Evolutionary conservation across 2,113 vertebrate genomes (phyloP), one percentile per base, ranked within the genome.

Genomic region (Salvelinus namaycush): DNA sequence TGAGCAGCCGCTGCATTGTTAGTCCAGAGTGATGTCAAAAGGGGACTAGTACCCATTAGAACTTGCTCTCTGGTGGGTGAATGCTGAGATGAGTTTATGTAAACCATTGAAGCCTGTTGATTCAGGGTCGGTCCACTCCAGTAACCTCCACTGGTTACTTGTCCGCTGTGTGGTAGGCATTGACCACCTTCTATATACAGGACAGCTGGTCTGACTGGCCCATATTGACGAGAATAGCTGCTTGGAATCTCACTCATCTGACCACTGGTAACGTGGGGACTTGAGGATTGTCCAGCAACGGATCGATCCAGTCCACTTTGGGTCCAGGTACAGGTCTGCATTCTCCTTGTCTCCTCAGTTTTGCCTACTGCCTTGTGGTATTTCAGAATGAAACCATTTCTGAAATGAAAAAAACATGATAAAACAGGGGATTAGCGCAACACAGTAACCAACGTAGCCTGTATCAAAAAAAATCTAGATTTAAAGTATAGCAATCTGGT

Each of bases 381-480:
- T 22, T 9, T 57, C 57, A 34, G 74, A 9, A 13, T 20, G 13
- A 24, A 5, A 70, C 29, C 1, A 24, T 59, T 22, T 70, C 88
- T 91, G 74, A 73, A 87, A 87, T 51, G 3, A 6, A 29, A 5
- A 74, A 74, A 3, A 29, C 1, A 1, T 44, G 6, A 26, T 71
- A 22, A 68, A 68, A 18, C 8, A 6, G 29, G 13, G 2, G 29
- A 39, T 68, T 27, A 68, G 31, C 29, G 0, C 20, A 62, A 54
- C 16, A 62, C 59, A 62, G n/a, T 62, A 62, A 62, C 51, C 12
- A 44, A 44, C 3, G 4, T 54, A 54, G 51, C 14, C 12, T 18
- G 5, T 54, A 18, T 54, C 3, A 16, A 54, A 54, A 54, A 44
- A 44, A 3, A 44, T 44, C 39, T 44, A 44, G 39, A 9, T 44